phyloP scores from a whole-genome alignment of 2,113 vertebrate genomes.

The Neolamprologus variostigma region DNA sequence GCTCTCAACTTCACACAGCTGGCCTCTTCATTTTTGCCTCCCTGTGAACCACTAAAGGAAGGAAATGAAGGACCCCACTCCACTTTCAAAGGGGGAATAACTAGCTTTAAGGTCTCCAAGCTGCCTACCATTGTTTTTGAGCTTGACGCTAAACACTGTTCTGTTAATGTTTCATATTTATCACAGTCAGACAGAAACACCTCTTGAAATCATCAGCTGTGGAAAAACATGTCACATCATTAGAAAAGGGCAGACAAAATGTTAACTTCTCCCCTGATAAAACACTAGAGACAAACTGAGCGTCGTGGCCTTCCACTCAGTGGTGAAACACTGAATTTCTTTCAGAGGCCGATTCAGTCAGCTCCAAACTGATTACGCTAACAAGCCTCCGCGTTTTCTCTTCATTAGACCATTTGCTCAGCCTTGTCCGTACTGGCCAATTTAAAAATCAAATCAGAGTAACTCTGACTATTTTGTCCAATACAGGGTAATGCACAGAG shows the following conservation, averaged over 20 bases:
- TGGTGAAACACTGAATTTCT: not conserved
- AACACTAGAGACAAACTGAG: not conserved
- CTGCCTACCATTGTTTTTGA: not conserved
- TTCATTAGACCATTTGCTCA: constrained; percentile 1
- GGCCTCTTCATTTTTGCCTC: not conserved
- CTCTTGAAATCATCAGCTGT: not conserved
- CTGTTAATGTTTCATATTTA: not conserved
- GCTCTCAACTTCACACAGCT: not conserved
- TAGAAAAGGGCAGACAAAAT: not conserved
- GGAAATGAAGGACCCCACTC: not conserved
- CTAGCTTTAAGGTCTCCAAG: not conserved
- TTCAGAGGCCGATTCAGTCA: not conserved
- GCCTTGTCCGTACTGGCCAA: constrained; percentile 6
- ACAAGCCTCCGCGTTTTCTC: not conserved
- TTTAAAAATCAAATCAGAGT: constrained; percentile 14
- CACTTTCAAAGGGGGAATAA: not conserved
- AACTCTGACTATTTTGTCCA: not conserved
- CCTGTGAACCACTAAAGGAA: not conserved
- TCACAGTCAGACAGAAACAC: not conserved
- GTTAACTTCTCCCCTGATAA: not conserved
- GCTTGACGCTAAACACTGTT: not conserved
- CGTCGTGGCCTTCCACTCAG: not conserved
- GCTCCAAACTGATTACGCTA: not conserved
- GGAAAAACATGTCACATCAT: not conserved
- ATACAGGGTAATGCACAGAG: not conserved